phyloP scores from a whole-genome alignment of 2,888 invertebrate genomes.

The Eremobia ochroleuca region DNA sequence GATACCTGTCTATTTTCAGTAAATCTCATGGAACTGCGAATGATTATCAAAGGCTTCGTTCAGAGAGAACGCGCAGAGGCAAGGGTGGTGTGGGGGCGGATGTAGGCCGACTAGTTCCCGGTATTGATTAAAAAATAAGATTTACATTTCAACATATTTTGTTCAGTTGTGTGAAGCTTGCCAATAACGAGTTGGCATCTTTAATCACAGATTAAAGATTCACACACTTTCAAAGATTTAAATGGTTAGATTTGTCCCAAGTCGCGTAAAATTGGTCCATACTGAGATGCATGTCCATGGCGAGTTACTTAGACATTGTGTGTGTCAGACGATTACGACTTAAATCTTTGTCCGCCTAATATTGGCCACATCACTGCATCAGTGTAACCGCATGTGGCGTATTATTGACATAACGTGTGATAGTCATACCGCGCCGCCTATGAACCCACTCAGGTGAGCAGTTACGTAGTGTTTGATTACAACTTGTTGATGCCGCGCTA shows the following conservation, averaged over 20 bases:
- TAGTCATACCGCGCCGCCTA: neutral
- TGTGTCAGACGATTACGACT: neutral
- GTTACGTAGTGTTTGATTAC: neutral
- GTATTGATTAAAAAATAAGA: neutral
- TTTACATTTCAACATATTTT: neutral
- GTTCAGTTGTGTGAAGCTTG: neutral
- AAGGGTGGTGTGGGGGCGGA: neutral
- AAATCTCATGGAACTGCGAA: neutral
- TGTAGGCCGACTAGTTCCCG: neutral
- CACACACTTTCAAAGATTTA: neutral
- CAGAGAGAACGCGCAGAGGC: neutral
- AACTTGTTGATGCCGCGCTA: neutral
- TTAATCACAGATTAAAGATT: neutral
- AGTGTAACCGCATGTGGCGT: neutral
- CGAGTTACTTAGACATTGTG: neutral
- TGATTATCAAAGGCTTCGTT: neutral
- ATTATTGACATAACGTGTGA: neutral
- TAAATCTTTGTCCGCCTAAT: neutral
- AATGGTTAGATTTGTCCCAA: neutral
- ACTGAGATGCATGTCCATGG: neutral
- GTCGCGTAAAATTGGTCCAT: neutral
- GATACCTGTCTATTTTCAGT: neutral
- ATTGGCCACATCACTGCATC: neutral
- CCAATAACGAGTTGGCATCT: neutral
- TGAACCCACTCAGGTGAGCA: neutral